Evolutionary conservation across 2,113 vertebrate species (phyloP).

Genomic region (Oncorhynchus keta): DNA sequence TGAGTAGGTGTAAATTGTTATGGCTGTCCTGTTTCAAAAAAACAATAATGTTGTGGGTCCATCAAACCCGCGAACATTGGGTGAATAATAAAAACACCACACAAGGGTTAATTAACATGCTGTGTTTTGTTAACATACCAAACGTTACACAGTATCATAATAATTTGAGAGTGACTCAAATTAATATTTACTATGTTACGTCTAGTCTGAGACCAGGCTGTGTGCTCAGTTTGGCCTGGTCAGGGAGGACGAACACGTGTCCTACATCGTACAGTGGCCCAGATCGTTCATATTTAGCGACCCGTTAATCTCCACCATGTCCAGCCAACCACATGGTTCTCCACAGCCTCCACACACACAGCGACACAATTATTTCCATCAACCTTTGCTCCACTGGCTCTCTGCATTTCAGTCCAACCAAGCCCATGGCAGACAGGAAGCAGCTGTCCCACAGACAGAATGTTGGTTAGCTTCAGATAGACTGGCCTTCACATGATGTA

Average conservation of each 20-base stretch:
- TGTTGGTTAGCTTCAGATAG: constrained; percentile 22
- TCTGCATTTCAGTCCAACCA: not conserved
- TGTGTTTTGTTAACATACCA: no score
- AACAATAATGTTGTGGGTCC: no score
- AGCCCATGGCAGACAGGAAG: constrained; percentile 26
- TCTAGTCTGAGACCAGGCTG: not conserved
- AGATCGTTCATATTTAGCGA: constrained; percentile 35
- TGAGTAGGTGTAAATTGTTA: no score
- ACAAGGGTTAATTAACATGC: no score
- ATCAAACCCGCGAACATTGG: no score
- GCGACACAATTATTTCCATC: not conserved
- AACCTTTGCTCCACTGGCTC: constrained; percentile 7
- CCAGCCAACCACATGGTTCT: constrained; percentile 11
- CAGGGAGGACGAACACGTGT: constrained; percentile 21
- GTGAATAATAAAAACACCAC: no score
- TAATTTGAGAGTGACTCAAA: no score
- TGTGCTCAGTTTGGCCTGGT: constrained; percentile 31
- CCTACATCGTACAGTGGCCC: constrained; percentile 15
- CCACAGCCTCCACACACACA: not conserved
- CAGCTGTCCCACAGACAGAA: constrained; percentile 38
- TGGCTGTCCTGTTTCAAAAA: no score
- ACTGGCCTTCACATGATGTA: not conserved
- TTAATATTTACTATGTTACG: no score
- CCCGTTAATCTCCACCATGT: constrained; percentile 21
- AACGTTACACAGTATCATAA: no score